Evolutionary conservation across 2,113 vertebrate genomes (phyloP), one percentile per base, ranked within the genome.

Genomic region (Pterocles gutturalis): DNA sequence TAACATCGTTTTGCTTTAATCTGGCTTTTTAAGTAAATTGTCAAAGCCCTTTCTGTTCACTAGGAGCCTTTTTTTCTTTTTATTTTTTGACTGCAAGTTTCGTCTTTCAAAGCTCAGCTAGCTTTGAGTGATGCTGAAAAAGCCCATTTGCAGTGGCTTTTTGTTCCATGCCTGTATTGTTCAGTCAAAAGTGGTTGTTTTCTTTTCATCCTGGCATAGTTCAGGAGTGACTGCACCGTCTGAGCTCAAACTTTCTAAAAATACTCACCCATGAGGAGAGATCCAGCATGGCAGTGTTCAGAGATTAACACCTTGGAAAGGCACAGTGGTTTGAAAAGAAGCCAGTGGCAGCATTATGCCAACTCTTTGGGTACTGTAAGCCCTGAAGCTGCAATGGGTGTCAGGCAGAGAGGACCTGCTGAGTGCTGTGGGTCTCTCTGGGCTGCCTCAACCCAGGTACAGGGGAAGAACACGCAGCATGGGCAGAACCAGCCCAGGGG

Each of bases 171-270:
- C 62, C 28, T 58, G 62, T 85, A 93, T 90, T 92, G 90, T 91
- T 83, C 57, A 57, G 54, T 84, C 77, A 93, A n/a, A 96, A 97
- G 87, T 41, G 36, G 89, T 70, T 96, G 93, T 94, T 97, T 93
- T 92, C 85, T 89, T 96, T 93, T 77, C 10, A 0, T 78, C 51
- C 76, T 94, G 83, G 84, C 93, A 85, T 96, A 95, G 89, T 65
- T 94, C 94, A 89, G 94, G 77, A 85, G 83, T 97, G 95, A 97
- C 91, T 97, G 80, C 94, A 94, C 71, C 53, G 69, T 72, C 93
- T 95, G 87, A 94, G 92, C 82, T 91, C 78, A 94, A 85, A 76
- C 61, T 71, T 94, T 71, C 92, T 92, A 93, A 94, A 94, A 97
- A 96, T 93, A 95, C 65, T 82, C 86, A 93, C 65, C 61, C 77